Base-by-base conservation (phyloP, 2,797 vertebrate species). In the Sibirionetta formosa region DNA sequence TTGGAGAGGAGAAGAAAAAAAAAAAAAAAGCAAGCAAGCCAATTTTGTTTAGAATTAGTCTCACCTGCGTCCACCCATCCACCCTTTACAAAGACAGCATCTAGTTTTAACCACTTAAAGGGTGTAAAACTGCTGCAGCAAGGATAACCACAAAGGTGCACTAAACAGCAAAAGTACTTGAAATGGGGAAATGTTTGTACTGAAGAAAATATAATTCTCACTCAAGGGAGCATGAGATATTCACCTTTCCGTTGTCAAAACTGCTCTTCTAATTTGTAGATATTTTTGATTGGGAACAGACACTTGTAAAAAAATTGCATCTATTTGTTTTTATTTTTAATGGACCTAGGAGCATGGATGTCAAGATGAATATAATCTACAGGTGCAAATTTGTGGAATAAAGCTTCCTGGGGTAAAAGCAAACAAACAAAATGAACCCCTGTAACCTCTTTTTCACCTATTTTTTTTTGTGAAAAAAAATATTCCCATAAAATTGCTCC, bases 251-350 rank as follows among this genome's bases (percentile, higher is more conserved):
- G 12, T 75, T 54, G 53, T 68, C 63, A 58, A 88, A 91, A 90
- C 51, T 36, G 77, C 22, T 71, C 36, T 66, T 61, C 36, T 63
- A 8, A 78, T 81, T 85, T 90, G 73, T n/a, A 77, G 68, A 44
- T 44, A 50, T 44, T 89, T 91, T 57, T 69, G 58, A 83, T 7
- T 69, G 24, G n/a, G 15, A 96, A 71, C 13, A 1, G 1, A 54
- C 46, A 90, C 35, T 75, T 72, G 18, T 81, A 83, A 14, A 14
- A 13, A 93, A 83, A 26, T 9, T 70, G 46, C 50, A 84, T 58
- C 29, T 48, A 83, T 91, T 86, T 68, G 33, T 84, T 93, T 81
- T 54, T 86, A 38, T 78, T 87, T 95, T 90, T 86, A 86, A 76
- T 77, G 66, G 26, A 88, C 61, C 19, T 5, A 7, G 69, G 42